Percentiles rank a stretch among this genome's conserved stretches.
Evolutionary conservation across 2,888 invertebrate genomes (phyloP).

Genomic region (Phymatocera aterrima): DNA sequence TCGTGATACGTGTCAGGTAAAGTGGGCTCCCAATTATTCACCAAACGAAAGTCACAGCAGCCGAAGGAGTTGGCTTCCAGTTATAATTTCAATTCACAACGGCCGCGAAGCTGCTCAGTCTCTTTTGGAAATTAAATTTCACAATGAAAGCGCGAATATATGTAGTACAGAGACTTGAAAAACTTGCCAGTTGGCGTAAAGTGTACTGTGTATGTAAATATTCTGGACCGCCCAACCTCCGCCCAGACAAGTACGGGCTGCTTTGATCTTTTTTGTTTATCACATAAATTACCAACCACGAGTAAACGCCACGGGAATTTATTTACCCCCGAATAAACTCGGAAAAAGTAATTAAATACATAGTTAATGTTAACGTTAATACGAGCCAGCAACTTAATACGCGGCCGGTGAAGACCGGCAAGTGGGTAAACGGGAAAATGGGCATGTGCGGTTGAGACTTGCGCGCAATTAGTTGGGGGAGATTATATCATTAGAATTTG

Average conservation of each 20-base stretch:
- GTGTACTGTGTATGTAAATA: background rate
- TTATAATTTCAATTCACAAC: too few relatives aligned
- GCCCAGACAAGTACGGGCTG: background rate
- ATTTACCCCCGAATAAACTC: slow-evolving; percentile 29
- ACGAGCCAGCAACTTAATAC: slow-evolving; percentile 36
- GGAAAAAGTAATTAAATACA: slow-evolving; percentile 43
- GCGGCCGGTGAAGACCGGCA: slow-evolving; percentile 18
- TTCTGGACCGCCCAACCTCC: background rate
- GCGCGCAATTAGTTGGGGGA: slow-evolving; percentile 12
- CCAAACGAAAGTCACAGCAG: background rate
- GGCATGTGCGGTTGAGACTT: slow-evolving; percentile 41
- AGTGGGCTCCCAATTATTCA: slow-evolving; percentile 1
- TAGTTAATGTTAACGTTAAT: slow-evolving; percentile 34
- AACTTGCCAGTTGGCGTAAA: background rate
- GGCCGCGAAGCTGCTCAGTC: too few relatives aligned
- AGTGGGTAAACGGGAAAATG: slow-evolving; percentile 31
- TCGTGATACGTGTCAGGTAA: slow-evolving; percentile 6
- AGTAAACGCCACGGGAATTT: background rate
- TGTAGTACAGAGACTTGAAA: background rate
- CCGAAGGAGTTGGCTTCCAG: background rate
- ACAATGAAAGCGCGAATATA: background rate
- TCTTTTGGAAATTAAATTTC: background rate
- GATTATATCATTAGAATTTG: slow-evolving; percentile 37
- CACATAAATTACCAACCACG: background rate
- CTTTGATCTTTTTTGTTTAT: slow-evolving; percentile 15